A percentile compares a stretch with the other conserved stretches of the same genome.
phyloP scores from a whole-genome alignment of 2,888 invertebrate species.

The Synanthedon formicaeformis region DNA sequence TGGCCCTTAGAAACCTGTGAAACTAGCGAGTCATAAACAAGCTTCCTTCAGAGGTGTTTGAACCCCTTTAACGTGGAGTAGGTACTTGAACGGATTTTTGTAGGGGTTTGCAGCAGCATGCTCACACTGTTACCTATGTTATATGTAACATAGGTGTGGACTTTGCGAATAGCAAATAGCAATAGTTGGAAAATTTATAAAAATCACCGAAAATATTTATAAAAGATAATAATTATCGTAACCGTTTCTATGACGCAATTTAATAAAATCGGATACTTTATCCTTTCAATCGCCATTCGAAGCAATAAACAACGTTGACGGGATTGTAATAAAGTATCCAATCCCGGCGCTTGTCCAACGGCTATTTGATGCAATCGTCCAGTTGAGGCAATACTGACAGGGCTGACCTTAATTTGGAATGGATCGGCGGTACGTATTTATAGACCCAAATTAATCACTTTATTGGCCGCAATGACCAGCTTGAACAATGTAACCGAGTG shows the following conservation, averaged over 20 bases:
- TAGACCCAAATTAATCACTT: slow-evolving; percentile 58
- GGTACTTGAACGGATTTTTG: no score
- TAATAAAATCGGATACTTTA: background rate
- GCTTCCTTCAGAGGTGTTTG: no score
- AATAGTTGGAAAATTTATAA: no score
- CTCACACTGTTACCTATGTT: no score
- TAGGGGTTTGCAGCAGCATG: no score
- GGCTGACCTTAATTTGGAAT: slow-evolving; percentile 53
- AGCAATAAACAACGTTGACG: background rate
- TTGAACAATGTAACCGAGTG: slow-evolving; percentile 31
- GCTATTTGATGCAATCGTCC: slow-evolving; percentile 25
- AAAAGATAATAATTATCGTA: no score
- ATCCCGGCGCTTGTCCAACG: slow-evolving; percentile 22
- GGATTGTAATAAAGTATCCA: slow-evolving; percentile 25
- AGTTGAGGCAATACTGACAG: slow-evolving; percentile 3
- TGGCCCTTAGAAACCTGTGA: no score
- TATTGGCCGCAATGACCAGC: slow-evolving; percentile 50
- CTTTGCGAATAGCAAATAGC: no score
- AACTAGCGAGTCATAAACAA: no score
- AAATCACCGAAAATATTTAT: no score
- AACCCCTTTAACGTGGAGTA: no score
- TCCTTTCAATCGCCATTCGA: background rate
- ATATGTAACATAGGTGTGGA: no score
- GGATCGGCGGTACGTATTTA: slow-evolving; percentile 51
- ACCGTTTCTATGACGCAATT: background rate